A percentile compares a stretch with the other conserved stretches of the same genome.
Conservation (phyloP, 2,888 invertebrate species). For the Stomorhina lunata region DNA sequence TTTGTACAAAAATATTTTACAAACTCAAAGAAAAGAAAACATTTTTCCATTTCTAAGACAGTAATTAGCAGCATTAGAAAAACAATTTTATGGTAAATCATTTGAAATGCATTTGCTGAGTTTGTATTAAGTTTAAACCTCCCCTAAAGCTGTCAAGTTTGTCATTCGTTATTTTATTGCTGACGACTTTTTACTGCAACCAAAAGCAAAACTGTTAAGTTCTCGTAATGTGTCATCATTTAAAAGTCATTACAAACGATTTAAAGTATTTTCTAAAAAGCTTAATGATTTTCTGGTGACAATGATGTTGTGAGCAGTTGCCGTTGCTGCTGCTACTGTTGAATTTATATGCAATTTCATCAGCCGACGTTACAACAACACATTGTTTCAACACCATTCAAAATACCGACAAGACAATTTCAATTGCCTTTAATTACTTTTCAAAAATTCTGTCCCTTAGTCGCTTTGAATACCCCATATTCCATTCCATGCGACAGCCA, state of each 20-base stretch:
- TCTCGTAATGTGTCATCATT: slow-evolving; percentile 56
- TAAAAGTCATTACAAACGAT: slow-evolving; percentile 56
- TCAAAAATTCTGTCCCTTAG: slow-evolving; percentile 16
- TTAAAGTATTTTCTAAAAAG: slow-evolving; percentile 43
- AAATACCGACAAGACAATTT: slow-evolving; percentile 40
- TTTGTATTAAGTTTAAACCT: neutral
- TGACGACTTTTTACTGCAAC: slow-evolving; percentile 5
- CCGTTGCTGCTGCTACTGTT: neutral
- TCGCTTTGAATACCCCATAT: neutral
- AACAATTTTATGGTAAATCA: slow-evolving; percentile 33
- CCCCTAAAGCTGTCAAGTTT: neutral
- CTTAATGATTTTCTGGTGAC: slow-evolving; percentile 20
- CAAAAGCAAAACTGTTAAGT: neutral
- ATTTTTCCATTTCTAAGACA: neutral
- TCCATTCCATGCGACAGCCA: too few relatives aligned
- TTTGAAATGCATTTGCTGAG: neutral
- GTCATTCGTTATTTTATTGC: neutral
- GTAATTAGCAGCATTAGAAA: slow-evolving; percentile 32
- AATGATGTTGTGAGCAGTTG: too few relatives aligned
- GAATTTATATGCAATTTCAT: slow-evolving; percentile 43
- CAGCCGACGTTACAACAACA: slow-evolving; percentile 1
- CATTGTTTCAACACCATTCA: slow-evolving; percentile 27
- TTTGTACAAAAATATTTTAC: neutral
- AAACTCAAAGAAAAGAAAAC: neutral
- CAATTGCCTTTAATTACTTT: slow-evolving; percentile 62